phyloP scores from a whole-genome alignment of 1,140 invertebrate genomes.

The Nylanderia fulva region DNA sequence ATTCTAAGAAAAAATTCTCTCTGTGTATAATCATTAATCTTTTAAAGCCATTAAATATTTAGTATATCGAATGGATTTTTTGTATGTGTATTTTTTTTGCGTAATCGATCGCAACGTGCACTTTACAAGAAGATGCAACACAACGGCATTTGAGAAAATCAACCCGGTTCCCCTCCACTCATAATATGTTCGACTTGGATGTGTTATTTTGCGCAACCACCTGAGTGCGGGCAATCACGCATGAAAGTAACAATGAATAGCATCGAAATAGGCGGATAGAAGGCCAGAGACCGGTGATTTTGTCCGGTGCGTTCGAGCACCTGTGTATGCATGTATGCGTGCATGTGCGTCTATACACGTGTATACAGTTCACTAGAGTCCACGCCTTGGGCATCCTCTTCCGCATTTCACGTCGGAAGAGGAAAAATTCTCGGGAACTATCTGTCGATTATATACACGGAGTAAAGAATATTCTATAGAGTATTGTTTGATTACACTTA shows the following conservation, averaged over 20 bases:
- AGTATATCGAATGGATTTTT: background rate
- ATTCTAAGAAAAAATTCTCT: too few species aligned
- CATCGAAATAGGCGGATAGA: slow-evolving; percentile 66
- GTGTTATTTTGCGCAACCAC: slow-evolving; percentile 61
- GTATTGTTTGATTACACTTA: background rate
- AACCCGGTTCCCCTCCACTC: background rate
- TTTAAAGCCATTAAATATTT: background rate
- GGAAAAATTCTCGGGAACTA: slow-evolving; percentile 67
- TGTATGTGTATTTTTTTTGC: background rate
- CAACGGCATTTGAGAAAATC: slow-evolving; percentile 55
- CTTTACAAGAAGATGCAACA: slow-evolving; percentile 40
- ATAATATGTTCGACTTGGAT: slow-evolving; percentile 33
- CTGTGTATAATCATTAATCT: background rate
- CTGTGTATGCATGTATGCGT: slow-evolving; percentile 5
- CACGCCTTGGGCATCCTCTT: slow-evolving; percentile 73
- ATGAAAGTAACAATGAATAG: slow-evolving; percentile 67
- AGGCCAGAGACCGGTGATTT: slow-evolving; percentile 73
- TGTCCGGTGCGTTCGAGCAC: slow-evolving; percentile 39
- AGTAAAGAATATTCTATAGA: slow-evolving; percentile 11
- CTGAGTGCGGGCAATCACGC: slow-evolving; percentile 52
- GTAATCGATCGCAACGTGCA: background rate
- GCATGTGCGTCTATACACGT: background rate
- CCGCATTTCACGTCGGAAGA: slow-evolving; percentile 73
- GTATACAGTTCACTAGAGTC: slow-evolving; percentile 2
- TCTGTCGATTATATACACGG: slow-evolving; percentile 62